These are phyloP conservation scores for Bombus superbus DNA, from an alignment of 1,140 invertebrate genomes.

Conservation along the genomic window DNA sequence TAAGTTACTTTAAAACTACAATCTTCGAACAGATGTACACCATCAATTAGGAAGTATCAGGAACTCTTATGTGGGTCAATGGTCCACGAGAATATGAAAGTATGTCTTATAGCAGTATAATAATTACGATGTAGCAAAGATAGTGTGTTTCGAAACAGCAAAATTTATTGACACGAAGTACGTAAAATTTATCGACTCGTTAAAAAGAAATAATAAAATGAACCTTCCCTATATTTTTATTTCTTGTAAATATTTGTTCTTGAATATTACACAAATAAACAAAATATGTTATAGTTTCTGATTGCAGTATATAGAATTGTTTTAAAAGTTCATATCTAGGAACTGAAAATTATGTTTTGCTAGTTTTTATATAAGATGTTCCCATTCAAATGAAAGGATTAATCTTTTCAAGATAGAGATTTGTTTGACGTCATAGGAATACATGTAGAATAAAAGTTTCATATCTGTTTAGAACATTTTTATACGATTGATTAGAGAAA, in stretches of 20 bases:
- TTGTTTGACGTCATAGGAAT: constrained; percentile 8
- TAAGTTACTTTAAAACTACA: constrained; percentile 12
- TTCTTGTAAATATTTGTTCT: not conserved
- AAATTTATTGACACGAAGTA: not conserved
- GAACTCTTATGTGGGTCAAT: constrained; percentile 43
- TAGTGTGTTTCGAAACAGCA: constrained; percentile 6
- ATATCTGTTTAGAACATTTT: not conserved
- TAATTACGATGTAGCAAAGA: constrained; percentile 23
- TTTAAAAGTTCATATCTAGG: not conserved
- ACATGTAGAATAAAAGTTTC: not conserved
- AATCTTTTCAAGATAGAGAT: constrained; percentile 2
- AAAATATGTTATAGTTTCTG: not conserved
- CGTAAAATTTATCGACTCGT: not conserved
- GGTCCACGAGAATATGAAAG: constrained; percentile 43
- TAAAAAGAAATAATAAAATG: not conserved
- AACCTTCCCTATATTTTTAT: not conserved
- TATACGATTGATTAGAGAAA: not conserved
- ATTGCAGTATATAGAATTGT: not conserved
- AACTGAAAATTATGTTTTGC: not conserved
- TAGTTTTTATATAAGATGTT: not conserved
- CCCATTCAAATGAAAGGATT: constrained; percentile 1
- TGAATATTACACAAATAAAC: not conserved
- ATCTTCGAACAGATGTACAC: constrained; percentile 30
- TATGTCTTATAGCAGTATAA: constrained; percentile 31
- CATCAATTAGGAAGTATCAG: constrained; percentile 35